Percentiles rank a stretch among this genome's conserved stretches.
Conservation (phyloP, 2,113 vertebrate genomes). For the Rhabdomys dilectus region DNA sequence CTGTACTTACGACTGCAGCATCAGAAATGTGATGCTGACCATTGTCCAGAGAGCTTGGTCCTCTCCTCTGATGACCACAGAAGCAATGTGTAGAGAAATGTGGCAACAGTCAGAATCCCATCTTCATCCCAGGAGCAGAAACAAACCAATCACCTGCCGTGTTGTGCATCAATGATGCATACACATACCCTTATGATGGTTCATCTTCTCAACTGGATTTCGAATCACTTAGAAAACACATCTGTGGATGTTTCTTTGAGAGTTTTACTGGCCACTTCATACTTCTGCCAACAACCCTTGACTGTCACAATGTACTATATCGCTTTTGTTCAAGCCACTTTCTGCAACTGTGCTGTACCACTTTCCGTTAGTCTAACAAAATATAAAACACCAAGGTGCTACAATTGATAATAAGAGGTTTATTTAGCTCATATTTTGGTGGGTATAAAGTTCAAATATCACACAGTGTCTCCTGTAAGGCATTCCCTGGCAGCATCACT, state of each 20-base stretch:
- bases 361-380: neutral
- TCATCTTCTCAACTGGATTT: neutral
- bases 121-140: accelerated
- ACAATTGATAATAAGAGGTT: neutral
- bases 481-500: neutral
- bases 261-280: neutral
- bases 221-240: neutral
- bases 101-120: neutral
- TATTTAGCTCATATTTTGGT: neutral
- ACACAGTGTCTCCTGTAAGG: neutral
- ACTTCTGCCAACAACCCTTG: neutral
- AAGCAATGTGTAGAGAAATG: accelerated
- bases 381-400: neutral
- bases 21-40: neutral
- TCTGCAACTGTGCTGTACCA: neutral
- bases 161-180: accelerated
- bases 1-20: too few species aligned
- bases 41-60: accelerated
- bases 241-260: neutral
- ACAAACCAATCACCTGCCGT: accelerated
- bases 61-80: neutral
- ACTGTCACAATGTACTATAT: neutral
- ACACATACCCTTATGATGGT: too few species aligned
- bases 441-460: neutral
- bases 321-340: neutral